Evolutionary conservation across 92 coral and sea anemone genomes (phyloP), one percentile per base, ranked within the genome.

Genomic region (Parazoanthus darwini): DNA sequence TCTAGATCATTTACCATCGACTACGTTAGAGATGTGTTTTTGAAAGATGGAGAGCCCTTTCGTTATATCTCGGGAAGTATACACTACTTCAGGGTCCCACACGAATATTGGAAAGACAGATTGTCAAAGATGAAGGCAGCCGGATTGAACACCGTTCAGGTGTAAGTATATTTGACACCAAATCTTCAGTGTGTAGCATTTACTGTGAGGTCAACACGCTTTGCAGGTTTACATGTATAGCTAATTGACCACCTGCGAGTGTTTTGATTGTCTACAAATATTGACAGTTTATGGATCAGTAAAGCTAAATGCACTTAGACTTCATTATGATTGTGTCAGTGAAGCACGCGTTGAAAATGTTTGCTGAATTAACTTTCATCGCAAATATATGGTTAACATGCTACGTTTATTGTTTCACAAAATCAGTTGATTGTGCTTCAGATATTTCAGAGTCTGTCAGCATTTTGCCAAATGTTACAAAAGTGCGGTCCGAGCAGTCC

Each of bases 21-120:
- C 87, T 96, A 96, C 88, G 86, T 94, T 44, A 89, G 92, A 82
- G 89, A 94, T 78, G 91, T 89, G 71, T 96, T 96, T 67, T 88
- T 93, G 51, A 96, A 92, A 89, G 98, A 96, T 91, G 98, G 98
- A 14, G 74, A 94, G 48, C 94, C 98, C 44, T 96, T 96, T 79
- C 97, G 97, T 77, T 96, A 91, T 72, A 89, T 96, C 15, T 91
- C 98, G n/a, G 98, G 96, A 9, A 95, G 98, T 63, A 78, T 96
- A 80, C 94, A 92, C 50, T 96, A 96, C 72, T 89, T 93, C 67
- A 85, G 98, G 73, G 97, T 96, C 59, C 98, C 94, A 54, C 86
- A 90, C 2, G 44, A 37, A 50, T 91, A 90, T 88, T 96, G 98
- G 98, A 89, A 86, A 75, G 97, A 94, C 81, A 88, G 98, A 68